phyloP scores from a whole-genome alignment of 1,140 invertebrate species.

The Halictus rubicundus region DNA sequence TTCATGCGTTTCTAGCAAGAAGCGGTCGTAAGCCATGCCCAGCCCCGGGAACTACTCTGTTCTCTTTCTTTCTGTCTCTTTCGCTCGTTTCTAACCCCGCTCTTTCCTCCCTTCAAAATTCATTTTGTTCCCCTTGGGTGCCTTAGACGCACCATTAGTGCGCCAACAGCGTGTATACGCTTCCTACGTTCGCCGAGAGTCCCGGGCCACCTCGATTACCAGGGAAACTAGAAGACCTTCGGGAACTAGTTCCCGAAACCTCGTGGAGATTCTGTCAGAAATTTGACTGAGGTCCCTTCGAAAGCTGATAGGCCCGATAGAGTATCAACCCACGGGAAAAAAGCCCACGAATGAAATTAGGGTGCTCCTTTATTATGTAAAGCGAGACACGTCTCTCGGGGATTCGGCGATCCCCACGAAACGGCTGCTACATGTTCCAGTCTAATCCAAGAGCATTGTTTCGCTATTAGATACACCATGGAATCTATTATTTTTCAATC shows the following conservation, averaged over 20 bases:
- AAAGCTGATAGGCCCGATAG: slow-evolving; percentile 3
- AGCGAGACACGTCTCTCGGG: neutral
- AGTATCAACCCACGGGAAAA: neutral
- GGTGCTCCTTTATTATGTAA: neutral
- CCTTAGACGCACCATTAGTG: slow-evolving; percentile 62
- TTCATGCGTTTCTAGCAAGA: slow-evolving; percentile 78
- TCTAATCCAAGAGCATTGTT: too few relatives aligned
- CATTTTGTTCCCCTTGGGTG: slow-evolving; percentile 57
- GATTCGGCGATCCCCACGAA: neutral
- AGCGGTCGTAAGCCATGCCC: slow-evolving; percentile 66
- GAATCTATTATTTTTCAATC: too few relatives aligned
- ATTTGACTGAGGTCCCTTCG: slow-evolving; percentile 6
- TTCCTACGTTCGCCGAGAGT: neutral
- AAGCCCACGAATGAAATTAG: neutral
- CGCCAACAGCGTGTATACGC: slow-evolving; percentile 27
- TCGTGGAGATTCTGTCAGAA: slow-evolving; percentile 22
- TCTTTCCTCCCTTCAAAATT: slow-evolving; percentile 63
- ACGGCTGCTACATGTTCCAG: too few relatives aligned
- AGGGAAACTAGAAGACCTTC: slow-evolving; percentile 48
- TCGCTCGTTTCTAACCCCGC: neutral
- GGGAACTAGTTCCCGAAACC: slow-evolving; percentile 29
- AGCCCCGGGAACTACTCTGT: slow-evolving; percentile 48
- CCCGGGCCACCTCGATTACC: slow-evolving; percentile 52
- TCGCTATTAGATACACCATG: too few relatives aligned
- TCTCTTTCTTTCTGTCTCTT: slow-evolving; percentile 29